phyloP scores from a whole-genome alignment of 2,888 invertebrate genomes.

The Pyrrhosoma nymphula region DNA sequence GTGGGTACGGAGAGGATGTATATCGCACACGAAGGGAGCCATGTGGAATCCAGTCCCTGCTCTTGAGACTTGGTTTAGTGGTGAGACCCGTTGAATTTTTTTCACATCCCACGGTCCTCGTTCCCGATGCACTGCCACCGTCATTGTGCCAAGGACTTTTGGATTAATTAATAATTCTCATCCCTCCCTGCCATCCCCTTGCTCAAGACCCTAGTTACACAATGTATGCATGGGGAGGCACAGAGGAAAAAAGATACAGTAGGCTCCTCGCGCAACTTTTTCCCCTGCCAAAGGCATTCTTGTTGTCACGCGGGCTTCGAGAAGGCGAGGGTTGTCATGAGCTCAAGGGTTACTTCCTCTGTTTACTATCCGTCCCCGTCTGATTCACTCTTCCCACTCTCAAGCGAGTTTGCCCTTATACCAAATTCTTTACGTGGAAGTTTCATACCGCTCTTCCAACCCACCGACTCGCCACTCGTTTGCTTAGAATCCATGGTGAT shows the following conservation, averaged over 20 bases:
- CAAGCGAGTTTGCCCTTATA: no score
- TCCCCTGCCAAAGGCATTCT: conserved; percentile 15
- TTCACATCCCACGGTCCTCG: neutral
- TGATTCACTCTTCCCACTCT: no score
- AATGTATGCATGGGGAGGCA: no score
- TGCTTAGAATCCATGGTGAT: no score
- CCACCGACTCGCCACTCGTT: no score
- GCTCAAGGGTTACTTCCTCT: no score
- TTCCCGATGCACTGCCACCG: neutral
- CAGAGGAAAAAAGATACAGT: neutral
- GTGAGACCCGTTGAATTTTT: neutral
- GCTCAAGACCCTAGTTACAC: no score
- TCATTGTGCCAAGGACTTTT: neutral
- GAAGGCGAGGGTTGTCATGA: neutral
- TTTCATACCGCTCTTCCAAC: no score
- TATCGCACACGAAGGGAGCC: neutral
- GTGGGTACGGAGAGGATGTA: neutral
- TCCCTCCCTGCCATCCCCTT: neutral
- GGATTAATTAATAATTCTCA: conserved; percentile 42
- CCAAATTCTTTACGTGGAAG: no score
- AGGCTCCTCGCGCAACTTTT: neutral
- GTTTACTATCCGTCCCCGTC: no score
- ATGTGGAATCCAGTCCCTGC: neutral
- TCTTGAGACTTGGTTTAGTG: neutral
- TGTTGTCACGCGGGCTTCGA: conserved; percentile 47